Conservation (phyloP, 1,140 invertebrate genomes). For the Papilio polyxenes region DNA sequence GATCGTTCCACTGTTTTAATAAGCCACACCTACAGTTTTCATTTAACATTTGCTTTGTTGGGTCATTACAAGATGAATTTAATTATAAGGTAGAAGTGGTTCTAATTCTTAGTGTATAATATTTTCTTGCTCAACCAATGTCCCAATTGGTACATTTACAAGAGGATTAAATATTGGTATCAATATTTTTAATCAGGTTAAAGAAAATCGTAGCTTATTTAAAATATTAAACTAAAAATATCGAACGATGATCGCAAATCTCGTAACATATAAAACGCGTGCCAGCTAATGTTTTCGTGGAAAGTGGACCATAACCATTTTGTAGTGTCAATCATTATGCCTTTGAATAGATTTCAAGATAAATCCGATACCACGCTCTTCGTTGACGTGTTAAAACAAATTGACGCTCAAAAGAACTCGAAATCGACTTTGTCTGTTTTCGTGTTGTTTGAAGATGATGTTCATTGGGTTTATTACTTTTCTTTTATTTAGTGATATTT, state of each 20-base stretch:
- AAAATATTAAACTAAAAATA: slow-evolving; percentile 14
- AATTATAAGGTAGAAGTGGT: background rate
- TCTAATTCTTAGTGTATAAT: no score
- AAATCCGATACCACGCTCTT: background rate
- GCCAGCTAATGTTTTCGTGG: slow-evolving; percentile 18
- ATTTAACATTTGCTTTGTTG: background rate
- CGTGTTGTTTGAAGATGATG: slow-evolving; percentile 1
- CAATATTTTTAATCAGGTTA: background rate
- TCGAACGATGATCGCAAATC: background rate
- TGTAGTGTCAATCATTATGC: slow-evolving; percentile 13
- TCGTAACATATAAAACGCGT: slow-evolving; percentile 13
- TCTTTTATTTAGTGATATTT: background rate
- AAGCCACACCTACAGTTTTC: slow-evolving; percentile 6
- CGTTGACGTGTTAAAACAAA: background rate
- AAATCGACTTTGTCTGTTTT: background rate
- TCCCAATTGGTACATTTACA: background rate
- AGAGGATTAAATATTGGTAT: background rate
- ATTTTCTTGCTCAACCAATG: background rate
- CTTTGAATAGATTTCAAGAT: slow-evolving; percentile 2
- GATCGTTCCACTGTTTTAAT: slow-evolving; percentile 8
- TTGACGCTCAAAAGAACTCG: background rate
- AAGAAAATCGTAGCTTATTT: background rate
- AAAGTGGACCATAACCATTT: slow-evolving; percentile 13
- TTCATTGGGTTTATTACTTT: background rate
- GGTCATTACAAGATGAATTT: background rate